phyloP scores from a whole-genome alignment of 2,797 vertebrate genomes.

The Leuciscus waleckii region DNA sequence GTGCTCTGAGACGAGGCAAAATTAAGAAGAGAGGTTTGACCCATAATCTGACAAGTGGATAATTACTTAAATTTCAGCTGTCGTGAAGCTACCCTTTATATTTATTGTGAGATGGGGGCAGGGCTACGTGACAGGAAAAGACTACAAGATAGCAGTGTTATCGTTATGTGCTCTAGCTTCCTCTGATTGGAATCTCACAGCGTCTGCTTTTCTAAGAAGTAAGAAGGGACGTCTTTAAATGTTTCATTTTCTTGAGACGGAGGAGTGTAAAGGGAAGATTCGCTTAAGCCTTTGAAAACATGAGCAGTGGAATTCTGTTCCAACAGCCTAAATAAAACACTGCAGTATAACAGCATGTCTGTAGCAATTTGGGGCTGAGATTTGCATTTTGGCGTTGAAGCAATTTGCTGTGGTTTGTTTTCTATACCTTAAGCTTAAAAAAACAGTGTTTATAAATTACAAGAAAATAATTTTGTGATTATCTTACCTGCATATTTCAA shows the following conservation, averaged over 20 bases:
- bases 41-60: slow-evolving; percentile 20
- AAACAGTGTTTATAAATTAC: not conserved
- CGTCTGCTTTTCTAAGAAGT: slow-evolving; percentile 26
- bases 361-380: not conserved
- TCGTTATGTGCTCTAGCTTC: slow-evolving; percentile 51
- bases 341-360: not conserved
- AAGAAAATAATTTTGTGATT: not conserved
- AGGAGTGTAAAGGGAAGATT: slow-evolving; percentile 32
- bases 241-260: slow-evolving; percentile 17
- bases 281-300: slow-evolving; percentile 13
- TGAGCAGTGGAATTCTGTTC: not conserved
- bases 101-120: slow-evolving; percentile 48
- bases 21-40: slow-evolving; percentile 8
- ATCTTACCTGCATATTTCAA: not conserved
- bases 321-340: slow-evolving; percentile 21
- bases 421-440: not conserved
- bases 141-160: slow-evolving; percentile 54
- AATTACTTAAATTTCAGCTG: slow-evolving; percentile 43
- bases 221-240: slow-evolving; percentile 15
- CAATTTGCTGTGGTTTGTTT: slow-evolving; percentile 10
- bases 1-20: slow-evolving; percentile 27
- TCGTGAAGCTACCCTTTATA: slow-evolving; percentile 17
- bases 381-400: not conserved
- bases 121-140: slow-evolving; percentile 57
- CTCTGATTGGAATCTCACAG: slow-evolving; percentile 55